A percentile compares a stretch with the other conserved stretches of the same genome.
These are phyloP conservation scores for Stomatorhinus walkeri DNA, from an alignment of 2,797 vertebrate species.

Conservation along the genomic window DNA sequence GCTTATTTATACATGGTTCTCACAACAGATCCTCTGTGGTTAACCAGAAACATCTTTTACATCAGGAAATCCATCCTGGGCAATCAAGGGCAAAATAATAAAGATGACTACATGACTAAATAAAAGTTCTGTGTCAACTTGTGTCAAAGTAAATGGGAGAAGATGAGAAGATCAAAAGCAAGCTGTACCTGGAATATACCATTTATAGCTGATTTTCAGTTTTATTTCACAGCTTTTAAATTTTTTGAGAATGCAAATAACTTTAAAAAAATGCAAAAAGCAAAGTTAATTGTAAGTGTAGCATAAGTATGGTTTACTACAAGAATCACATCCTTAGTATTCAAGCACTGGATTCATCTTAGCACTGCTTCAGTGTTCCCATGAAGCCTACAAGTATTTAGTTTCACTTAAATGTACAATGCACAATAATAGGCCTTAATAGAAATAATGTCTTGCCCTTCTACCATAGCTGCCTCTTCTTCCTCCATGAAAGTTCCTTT, in stretches of 20 bases:
- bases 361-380: not conserved
- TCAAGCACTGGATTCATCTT: not conserved
- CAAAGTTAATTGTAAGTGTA: not conserved
- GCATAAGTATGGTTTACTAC: not conserved
- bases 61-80: not conserved
- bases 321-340: not conserved
- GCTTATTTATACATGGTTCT: not conserved
- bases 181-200: not conserved
- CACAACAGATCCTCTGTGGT: not conserved
- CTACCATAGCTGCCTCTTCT: slow-evolving; percentile 50
- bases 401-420: not conserved
- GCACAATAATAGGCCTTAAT: slow-evolving; percentile 27
- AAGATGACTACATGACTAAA: not conserved
- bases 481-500: slow-evolving; percentile 39
- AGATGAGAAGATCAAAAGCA: not conserved
- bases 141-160: not conserved
- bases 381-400: not conserved
- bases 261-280: not conserved
- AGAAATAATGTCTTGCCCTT: slow-evolving; percentile 51
- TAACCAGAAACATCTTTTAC: not conserved
- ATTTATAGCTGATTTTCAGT: not conserved
- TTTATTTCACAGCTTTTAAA: not conserved
- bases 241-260: not conserved
- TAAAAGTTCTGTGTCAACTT: not conserved
- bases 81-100: not conserved